Evolutionary conservation across 1,140 invertebrate genomes (phyloP), one percentile per base, ranked within the genome.

Genomic region (Laupala kohalensis): DNA sequence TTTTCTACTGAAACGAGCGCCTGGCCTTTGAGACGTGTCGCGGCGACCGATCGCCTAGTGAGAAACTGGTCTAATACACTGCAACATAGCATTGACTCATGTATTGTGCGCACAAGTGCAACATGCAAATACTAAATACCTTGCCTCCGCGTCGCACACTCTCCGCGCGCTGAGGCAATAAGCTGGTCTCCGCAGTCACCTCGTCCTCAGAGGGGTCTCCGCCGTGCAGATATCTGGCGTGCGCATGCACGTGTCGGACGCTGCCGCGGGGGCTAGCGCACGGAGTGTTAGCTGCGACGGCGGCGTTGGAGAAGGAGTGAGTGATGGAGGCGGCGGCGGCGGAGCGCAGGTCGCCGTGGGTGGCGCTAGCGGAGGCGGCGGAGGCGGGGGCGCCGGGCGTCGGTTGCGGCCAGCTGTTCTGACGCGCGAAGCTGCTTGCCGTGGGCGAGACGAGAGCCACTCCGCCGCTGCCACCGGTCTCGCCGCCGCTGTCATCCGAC

Each of bases 311-410:
- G 72, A 80, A 78, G 0, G 80, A 80, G 4, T 81, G 78, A 0
- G 77, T 81, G 70, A 81, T 81, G 63, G 78, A 79, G 24, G 80
- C 79, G 0, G 80, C 81, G 6, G 80, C 80, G 6, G 80, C 81
- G 0, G 80, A 80, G n/a, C 80, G 81, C 37, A 80, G 74, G 1
- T 81, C 80, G 28, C 81, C 80, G 3, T 81, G 79, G 70, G 80
- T 79, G 19, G 81, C 79, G 27, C 80, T 78, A 0, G 79, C 76
- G 70, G 53, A 37, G 30, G 30, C 30, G 6, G 30, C 30, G 30
- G 6, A 6, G 30, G 30, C 30, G 30, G 30, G 30, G 6, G 30
- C 30, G 6, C 30, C 30, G 30, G 30, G 37, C 6, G 28, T n/a
- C 62, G 23, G 69, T 26, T 65, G 69, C 26, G 19, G 53, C 3